These are phyloP conservation scores for Malaclemys terrapin DNA, from an alignment of 2,113 vertebrate genomes.

Conservation along the genomic window DNA sequence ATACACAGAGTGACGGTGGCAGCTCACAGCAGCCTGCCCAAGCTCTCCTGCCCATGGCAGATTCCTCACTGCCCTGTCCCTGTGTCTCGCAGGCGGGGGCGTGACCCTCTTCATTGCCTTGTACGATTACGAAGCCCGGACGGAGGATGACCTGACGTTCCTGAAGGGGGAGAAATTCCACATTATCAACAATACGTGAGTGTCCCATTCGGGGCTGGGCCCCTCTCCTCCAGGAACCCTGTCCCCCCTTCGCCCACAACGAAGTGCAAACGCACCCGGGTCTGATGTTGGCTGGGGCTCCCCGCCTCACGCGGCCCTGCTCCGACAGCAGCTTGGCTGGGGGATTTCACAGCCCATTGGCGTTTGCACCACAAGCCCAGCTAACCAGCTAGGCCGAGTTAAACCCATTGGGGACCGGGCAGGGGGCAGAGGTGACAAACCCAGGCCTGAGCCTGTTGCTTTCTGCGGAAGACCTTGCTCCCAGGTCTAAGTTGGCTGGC, in stretches of 20 bases:
- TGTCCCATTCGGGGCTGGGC: neutral
- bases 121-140: conserved; percentile 95
- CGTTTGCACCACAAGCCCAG: neutral
- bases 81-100: conserved; percentile 80
- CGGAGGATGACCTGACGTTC: conserved; percentile 93
- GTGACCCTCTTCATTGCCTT: conserved; percentile 93
- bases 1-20: neutral
- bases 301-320: neutral
- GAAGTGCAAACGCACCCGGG: neutral
- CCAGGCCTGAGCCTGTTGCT: neutral
- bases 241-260: fast-evolving
- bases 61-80: neutral
- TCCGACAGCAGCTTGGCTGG: neutral
- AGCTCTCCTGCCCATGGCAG: neutral
- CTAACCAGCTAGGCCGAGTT: neutral
- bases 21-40: too few relatives aligned
- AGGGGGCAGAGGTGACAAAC: neutral
- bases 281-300: neutral
- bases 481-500: neutral
- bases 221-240: fast-evolving
- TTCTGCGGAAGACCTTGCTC: neutral
- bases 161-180: conserved; percentile 97
- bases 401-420: neutral
- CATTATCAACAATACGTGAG: conserved; percentile 95
- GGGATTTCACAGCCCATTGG: neutral